These are phyloP conservation scores for Spermophilus dauricus DNA, from an alignment of 2,113 vertebrate genomes.

Conservation along the genomic window DNA sequence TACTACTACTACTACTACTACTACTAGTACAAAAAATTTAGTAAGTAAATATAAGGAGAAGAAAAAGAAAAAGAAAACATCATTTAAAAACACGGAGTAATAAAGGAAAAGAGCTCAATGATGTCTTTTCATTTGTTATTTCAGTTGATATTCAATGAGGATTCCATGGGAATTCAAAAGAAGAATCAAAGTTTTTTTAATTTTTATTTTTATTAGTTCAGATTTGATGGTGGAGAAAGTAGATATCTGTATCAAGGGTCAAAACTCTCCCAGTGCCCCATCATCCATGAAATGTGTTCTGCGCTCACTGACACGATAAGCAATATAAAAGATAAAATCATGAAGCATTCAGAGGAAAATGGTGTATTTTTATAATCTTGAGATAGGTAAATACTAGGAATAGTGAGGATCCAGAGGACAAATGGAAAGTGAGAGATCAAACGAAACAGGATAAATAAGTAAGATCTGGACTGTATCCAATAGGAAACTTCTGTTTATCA, in stretches of 20 bases:
- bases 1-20: too few species aligned
- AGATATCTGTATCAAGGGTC: not conserved
- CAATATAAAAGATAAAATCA: not conserved
- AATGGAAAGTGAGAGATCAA: not conserved
- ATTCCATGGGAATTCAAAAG: not conserved
- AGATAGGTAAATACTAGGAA: not conserved
- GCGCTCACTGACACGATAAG: not conserved
- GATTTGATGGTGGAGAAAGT: not conserved
- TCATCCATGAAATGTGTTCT: not conserved
- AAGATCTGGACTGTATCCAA: not conserved
- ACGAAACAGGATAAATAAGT: not conserved
- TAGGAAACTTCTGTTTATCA: not conserved
- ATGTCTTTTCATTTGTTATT: not conserved
- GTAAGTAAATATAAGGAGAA: too few species aligned
- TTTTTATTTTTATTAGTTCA: not conserved
- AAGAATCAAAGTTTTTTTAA: not conserved
- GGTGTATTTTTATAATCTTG: not conserved
- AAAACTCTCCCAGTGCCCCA: not conserved
- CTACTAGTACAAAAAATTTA: too few species aligned
- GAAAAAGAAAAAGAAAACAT: too few species aligned
- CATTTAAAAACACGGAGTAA: too few species aligned
- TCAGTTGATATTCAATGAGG: not conserved
- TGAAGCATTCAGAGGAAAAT: not conserved
- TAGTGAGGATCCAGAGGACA: not conserved
- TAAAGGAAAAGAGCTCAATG: not conserved